A percentile compares a stretch with the other conserved stretches of the same genome.
phyloP scores from a whole-genome alignment of 2,888 invertebrate genomes.

The Tetramorium bicarinatum region DNA sequence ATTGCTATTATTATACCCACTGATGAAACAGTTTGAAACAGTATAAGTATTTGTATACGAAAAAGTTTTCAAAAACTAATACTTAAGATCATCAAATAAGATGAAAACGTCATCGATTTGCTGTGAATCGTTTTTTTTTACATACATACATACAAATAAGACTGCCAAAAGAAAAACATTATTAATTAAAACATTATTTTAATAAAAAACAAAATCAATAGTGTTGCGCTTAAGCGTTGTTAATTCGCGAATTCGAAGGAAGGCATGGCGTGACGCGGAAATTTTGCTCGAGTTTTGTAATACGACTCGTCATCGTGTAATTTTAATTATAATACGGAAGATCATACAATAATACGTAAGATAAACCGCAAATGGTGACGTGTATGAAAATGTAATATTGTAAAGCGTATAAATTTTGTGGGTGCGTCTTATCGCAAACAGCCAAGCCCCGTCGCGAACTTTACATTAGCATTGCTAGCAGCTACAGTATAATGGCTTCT shows the following conservation, averaged over 20 bases:
- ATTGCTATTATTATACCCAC: no score
- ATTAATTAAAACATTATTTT: neutral
- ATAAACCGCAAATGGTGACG: constrained; percentile 47
- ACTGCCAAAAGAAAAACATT: neutral
- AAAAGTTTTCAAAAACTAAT: neutral
- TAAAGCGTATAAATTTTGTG: neutral
- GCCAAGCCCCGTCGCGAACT: neutral
- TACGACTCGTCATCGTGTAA: constrained; percentile 35
- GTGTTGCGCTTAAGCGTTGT: neutral
- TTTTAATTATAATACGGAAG: constrained; percentile 46
- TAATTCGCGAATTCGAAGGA: neutral
- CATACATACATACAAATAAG: no score
- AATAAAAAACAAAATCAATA: neutral
- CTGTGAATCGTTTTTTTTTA: neutral
- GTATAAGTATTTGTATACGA: neutral
- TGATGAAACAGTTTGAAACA: no score
- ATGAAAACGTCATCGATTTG: neutral
- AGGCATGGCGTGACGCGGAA: neutral
- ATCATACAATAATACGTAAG: constrained; percentile 46
- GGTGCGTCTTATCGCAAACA: neutral
- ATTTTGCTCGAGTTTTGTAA: constrained; percentile 26
- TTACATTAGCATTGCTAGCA: neutral
- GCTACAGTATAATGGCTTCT: neutral
- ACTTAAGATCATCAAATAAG: neutral
- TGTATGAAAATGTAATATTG: constrained; percentile 19